phyloP scores from a whole-genome alignment of 2,797 vertebrate genomes.

The Hippoglossus hippoglossus region DNA sequence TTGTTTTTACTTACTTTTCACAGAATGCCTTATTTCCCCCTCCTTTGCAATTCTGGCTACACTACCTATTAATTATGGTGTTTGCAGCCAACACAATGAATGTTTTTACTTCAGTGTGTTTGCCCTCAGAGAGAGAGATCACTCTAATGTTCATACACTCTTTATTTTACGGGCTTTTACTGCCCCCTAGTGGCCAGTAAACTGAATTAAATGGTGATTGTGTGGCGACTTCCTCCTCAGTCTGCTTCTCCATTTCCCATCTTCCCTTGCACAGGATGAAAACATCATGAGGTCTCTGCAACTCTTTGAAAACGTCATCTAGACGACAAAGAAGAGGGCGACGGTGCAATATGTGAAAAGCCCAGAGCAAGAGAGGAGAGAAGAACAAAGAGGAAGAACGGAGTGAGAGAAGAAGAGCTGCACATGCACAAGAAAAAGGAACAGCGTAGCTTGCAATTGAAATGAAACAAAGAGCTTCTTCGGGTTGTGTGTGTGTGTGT shows the following conservation, averaged over 20 bases:
- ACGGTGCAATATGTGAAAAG: constrained; percentile 8
- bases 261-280: constrained; percentile 88
- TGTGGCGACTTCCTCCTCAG: constrained; percentile 24
- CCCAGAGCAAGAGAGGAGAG: constrained; percentile 5
- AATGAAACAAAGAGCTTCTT: constrained; percentile 41
- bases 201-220: constrained; percentile 46
- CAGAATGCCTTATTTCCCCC: neutral
- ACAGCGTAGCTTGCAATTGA: constrained; percentile 6
- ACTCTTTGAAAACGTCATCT: constrained; percentile 98
- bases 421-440: constrained; percentile 19
- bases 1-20: neutral
- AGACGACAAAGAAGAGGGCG: constrained; percentile 58
- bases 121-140: constrained; percentile 7
- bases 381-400: constrained; percentile 3
- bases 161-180: constrained; percentile 32
- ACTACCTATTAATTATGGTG: constrained; percentile 42
- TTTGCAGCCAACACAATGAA: constrained; percentile 4
- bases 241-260: constrained; percentile 34
- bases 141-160: neutral
- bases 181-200: constrained; percentile 68
- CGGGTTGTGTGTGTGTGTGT: constrained; percentile 25
- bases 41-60: constrained; percentile 15
- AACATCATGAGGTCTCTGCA: constrained; percentile 99
- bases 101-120: constrained; percentile 25
- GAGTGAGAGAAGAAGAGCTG: constrained; percentile 16